Conservation (phyloP, 2,113 vertebrate species). For the Dissostichus mawsoni region DNA sequence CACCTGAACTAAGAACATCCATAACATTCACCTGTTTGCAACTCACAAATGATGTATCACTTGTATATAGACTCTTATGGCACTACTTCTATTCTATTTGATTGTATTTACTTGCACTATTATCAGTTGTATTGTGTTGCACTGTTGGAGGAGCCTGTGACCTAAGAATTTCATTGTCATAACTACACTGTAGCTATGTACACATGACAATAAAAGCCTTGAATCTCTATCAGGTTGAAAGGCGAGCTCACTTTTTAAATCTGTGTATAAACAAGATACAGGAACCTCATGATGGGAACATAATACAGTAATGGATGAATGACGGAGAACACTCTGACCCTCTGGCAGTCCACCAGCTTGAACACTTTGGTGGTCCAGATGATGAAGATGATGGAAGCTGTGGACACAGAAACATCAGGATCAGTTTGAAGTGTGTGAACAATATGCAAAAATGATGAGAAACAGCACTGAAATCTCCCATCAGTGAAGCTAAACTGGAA, state of each 20-base stretch:
- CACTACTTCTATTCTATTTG: no score
- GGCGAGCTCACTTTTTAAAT: background rate
- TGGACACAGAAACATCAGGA: conserved; percentile 55
- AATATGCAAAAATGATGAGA: conserved; percentile 16
- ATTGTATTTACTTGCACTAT: no score
- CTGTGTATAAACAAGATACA: background rate
- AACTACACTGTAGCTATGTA: no score
- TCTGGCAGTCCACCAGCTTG: conserved; percentile 94
- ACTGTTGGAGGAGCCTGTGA: no score
- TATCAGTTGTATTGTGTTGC: no score
- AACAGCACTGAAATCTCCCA: background rate
- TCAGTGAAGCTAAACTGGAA: background rate
- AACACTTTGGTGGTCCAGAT: conserved; percentile 98
- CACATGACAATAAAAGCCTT: no score
- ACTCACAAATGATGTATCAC: no score
- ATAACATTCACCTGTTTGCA: no score
- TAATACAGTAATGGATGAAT: background rate
- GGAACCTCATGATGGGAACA: background rate
- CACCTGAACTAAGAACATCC: no score
- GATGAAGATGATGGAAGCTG: conserved; percentile 96
- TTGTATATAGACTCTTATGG: no score
- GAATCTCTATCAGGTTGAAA: background rate
- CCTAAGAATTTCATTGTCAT: no score
- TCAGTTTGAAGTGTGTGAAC: conserved; percentile 23
- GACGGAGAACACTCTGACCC: conserved; percentile 83